phyloP scores from a whole-genome alignment of 2,113 vertebrate species.

The Hipposideros armiger region DNA sequence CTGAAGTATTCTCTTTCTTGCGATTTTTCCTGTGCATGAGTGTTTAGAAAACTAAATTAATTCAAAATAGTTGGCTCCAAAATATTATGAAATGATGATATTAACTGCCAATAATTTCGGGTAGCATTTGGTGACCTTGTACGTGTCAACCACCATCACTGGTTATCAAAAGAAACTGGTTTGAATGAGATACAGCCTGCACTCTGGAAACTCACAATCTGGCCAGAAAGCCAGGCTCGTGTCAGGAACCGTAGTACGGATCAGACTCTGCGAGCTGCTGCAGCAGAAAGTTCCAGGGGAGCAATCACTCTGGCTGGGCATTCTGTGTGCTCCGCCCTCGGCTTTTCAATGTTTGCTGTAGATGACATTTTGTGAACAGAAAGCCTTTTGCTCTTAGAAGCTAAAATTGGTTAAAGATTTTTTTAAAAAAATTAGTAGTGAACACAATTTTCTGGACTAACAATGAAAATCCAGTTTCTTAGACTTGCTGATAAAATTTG shows the following conservation, averaged over 20 bases:
- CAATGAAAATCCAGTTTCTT: background rate
- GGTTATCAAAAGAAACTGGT: too few relatives aligned
- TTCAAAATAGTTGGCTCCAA: background rate
- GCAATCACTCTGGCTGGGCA: fast-evolving
- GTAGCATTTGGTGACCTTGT: background rate
- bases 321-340: fast-evolving
- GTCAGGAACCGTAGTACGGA: fast-evolving
- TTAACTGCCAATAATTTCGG: fast-evolving
- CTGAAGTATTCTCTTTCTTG: background rate
- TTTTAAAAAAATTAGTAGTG: background rate
- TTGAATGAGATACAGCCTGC: background rate
- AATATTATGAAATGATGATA: background rate
- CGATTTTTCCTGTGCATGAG: background rate
- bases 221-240: background rate
- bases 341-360: background rate
- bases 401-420: background rate
- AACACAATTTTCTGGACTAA: background rate
- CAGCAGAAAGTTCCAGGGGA: fast-evolving
- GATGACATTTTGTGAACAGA: background rate
- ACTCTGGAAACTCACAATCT: too few relatives aligned
- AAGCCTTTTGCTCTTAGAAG: background rate
- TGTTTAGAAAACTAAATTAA: background rate
- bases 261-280: fast-evolving
- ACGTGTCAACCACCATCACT: background rate
- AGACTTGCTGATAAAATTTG: background rate